phyloP scores from a whole-genome alignment of 2,113 vertebrate species.

The Bufo gargarizans region DNA sequence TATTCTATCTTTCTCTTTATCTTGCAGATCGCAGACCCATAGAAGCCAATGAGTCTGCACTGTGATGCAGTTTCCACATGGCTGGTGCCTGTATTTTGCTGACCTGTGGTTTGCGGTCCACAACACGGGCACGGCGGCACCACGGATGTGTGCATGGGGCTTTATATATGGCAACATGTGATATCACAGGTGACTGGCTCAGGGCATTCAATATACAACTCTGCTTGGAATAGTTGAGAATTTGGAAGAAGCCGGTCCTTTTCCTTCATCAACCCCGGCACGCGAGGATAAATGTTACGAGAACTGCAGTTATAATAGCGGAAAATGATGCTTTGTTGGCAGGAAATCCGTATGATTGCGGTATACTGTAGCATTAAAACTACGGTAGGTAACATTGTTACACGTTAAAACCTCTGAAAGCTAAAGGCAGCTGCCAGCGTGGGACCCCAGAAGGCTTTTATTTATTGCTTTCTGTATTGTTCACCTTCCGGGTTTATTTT shows the following conservation, averaged over 20 bases:
- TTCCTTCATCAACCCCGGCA: neutral
- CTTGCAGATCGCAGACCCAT: too few relatives aligned
- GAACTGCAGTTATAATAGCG: conserved; percentile 7
- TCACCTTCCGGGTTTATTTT: neutral
- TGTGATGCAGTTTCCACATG: too few relatives aligned
- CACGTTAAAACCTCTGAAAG: neutral
- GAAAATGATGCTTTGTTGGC: conserved; percentile 27
- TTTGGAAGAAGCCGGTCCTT: neutral
- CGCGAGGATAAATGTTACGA: neutral
- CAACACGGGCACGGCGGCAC: too few relatives aligned
- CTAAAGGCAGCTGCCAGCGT: conserved; percentile 5
- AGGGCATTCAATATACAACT: neutral
- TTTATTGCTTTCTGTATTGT: conserved; percentile 10
- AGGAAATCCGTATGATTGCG: neutral
- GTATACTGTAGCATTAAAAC: neutral
- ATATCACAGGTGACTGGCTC: neutral
- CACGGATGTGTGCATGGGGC: too few relatives aligned
- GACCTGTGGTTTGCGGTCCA: too few relatives aligned
- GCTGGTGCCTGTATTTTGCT: too few relatives aligned
- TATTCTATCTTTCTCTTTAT: too few relatives aligned
- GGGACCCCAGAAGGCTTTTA: neutral
- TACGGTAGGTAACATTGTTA: conserved; percentile 19
- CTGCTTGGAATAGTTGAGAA: neutral
- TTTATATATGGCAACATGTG: neutral
- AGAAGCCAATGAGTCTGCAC: too few relatives aligned